Base-by-base conservation (phyloP, 2,888 invertebrate species). In the Acleris laterana region DNA sequence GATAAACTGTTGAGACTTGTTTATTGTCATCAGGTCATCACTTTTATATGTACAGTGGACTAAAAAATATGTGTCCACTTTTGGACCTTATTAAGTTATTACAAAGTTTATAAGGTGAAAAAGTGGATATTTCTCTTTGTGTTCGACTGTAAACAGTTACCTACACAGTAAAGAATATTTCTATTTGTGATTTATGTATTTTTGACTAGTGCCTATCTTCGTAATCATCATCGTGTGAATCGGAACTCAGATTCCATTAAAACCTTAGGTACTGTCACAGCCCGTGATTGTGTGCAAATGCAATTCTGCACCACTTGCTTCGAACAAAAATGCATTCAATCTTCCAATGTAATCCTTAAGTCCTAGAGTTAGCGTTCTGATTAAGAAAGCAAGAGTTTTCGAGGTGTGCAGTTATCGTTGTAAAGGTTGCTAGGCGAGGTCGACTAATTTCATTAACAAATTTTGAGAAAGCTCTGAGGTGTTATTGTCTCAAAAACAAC, bases 391-490 rank as follows among this genome's bases (percentile, higher is more conserved):
- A 17, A 25, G 17, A 3, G 17, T 44, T 44, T 60, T 49, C 11
- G 20, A 55, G 6, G 7, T n/a, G 16, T 19, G 28, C 0, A n/a
- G 17, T 7, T 60, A 55, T 20, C 2, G 19, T 64, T 25, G 64
- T 55, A 58, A 20, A 17, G 38, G 44, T 49, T 48, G 20, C n/a
- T 52, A 9, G 25, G 50, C 42, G 62, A 58, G 68, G 66, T 69
- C 68, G 55, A 13, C 63, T 69, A 67, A 71, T 71, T 71, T 70
- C 61, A 63, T 69, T 71, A 61, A 67, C 71, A 71, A 70, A 71
- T 71, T 60, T 59, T 32, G 68, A 64, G 71, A 70, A 69, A 71
- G 70, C 62, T 53, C n/a, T n/a, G n/a, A n/a, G n/a, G n/a, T n/a
- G n/a, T n/a, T n/a, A n/a, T n/a, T n/a, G n/a, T n/a, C n/a, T n/a